phyloP scores from a whole-genome alignment of 2,888 invertebrate species.

The Cataglyphis albicans region DNA sequence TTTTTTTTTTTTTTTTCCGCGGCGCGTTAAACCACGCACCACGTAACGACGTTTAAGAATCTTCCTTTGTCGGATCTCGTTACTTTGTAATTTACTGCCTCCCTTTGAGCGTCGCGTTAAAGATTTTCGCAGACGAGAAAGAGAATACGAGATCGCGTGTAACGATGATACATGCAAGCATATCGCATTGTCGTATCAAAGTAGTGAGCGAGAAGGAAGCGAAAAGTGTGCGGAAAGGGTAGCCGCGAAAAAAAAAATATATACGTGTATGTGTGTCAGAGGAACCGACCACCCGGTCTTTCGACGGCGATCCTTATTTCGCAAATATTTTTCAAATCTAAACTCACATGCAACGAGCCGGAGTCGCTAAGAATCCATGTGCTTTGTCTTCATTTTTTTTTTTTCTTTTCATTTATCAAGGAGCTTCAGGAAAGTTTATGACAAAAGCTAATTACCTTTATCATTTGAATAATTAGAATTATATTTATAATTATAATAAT shows the following conservation, averaged over 20 bases:
- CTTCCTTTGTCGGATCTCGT: slow-evolving; percentile 63
- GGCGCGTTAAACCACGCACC: slow-evolving; percentile 50
- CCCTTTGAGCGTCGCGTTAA: slow-evolving; percentile 61
- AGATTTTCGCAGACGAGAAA: slow-evolving; percentile 55
- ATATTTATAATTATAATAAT: neutral
- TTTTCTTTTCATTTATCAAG: neutral
- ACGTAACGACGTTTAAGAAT: slow-evolving; percentile 55
- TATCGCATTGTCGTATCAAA: slow-evolving; percentile 53
- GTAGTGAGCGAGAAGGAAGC: neutral
- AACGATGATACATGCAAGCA: slow-evolving; percentile 58
- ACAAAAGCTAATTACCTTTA: neutral
- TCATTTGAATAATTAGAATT: neutral
- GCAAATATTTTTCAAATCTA: slow-evolving; percentile 16
- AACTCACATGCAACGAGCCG: neutral
- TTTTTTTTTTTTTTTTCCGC: neutral
- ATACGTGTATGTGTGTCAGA: slow-evolving; percentile 16
- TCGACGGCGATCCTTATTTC: slow-evolving; percentile 24
- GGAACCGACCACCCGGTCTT: slow-evolving; percentile 45
- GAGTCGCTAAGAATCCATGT: neutral
- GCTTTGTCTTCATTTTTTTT: neutral
- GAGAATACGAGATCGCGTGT: slow-evolving; percentile 49
- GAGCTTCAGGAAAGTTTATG: neutral
- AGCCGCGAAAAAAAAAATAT: slow-evolving; percentile 19
- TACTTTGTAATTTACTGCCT: slow-evolving; percentile 66
- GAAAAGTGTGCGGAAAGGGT: neutral